Percentiles rank a stretch among this genome's conserved stretches.
phyloP scores from a whole-genome alignment of 37 sponge, comb jelly and placozoan genomes.

The Aplysina aerophoba region DNA sequence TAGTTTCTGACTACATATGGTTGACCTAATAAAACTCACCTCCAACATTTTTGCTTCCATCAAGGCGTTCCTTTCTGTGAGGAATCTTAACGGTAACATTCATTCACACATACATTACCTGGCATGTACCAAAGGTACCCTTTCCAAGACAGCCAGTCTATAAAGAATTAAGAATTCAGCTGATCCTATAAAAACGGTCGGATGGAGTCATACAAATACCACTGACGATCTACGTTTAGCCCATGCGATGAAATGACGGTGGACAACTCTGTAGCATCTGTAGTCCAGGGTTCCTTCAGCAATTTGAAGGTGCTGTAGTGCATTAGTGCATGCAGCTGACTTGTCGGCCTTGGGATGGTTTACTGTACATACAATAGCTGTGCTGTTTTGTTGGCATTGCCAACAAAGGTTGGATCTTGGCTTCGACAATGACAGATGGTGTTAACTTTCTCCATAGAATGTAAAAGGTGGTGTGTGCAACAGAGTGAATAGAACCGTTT shows the following conservation, averaged over 20 bases:
- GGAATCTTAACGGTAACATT: too few species aligned
- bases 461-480: conserved; percentile 24
- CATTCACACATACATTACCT: too few species aligned
- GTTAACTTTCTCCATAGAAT: conserved; percentile 38
- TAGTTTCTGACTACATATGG: too few species aligned
- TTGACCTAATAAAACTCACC: too few species aligned
- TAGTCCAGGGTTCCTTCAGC: background rate
- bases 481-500: too few species aligned
- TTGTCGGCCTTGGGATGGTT: conserved; percentile 39
- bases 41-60: too few species aligned
- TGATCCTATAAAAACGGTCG: background rate
- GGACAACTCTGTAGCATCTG: background rate
- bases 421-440: conserved; percentile 45
- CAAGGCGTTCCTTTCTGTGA: too few species aligned
- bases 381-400: conserved; percentile 55
- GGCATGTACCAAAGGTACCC: too few species aligned
- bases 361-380: conserved; percentile 33
- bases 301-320: background rate
- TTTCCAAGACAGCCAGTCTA: too few species aligned
- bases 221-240: background rate
- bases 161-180: too few species aligned
- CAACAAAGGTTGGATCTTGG: conserved; percentile 58
- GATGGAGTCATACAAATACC: background rate
- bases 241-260: background rate
- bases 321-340: background rate